Percentiles rank a stretch among this genome's conserved stretches.
Evolutionary conservation across 2,888 invertebrate genomes (phyloP).

Genomic region (Callyntrura guangdongensis): DNA sequence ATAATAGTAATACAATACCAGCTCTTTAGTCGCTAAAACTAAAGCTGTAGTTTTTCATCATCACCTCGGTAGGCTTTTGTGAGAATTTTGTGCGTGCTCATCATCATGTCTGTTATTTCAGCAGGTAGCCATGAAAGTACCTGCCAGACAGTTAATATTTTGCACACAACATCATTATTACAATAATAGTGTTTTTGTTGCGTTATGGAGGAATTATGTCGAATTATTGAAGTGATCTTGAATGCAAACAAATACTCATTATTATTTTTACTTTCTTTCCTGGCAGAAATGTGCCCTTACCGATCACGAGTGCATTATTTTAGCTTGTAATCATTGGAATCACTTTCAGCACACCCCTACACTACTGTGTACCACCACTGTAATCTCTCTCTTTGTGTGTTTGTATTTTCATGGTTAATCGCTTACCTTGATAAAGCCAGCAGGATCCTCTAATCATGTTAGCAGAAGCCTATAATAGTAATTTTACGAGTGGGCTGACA

Average conservation of each 20-base stretch:
- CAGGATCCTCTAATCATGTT: conserved; percentile 56
- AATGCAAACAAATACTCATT: conserved; percentile 36
- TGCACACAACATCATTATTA: conserved; percentile 26
- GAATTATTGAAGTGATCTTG: conserved; percentile 33
- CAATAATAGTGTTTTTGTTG: conserved; percentile 26
- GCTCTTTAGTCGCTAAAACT: not conserved
- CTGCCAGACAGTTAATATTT: conserved; percentile 38
- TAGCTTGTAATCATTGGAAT: too few relatives aligned
- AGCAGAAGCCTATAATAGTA: conserved; percentile 27
- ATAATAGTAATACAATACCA: not conserved
- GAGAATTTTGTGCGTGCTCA: not conserved
- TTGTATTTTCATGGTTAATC: conserved; percentile 70
- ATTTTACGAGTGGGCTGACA: conserved; percentile 66
- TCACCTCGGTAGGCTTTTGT: conserved; percentile 5
- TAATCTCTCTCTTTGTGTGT: not conserved
- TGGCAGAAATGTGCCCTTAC: conserved; percentile 31
- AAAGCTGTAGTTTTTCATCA: conserved; percentile 62
- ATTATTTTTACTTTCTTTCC: conserved; percentile 65
- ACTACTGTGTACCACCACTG: not conserved
- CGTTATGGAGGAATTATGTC: not conserved
- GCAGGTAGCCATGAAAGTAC: conserved; percentile 51
- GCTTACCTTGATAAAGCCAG: conserved; percentile 70
- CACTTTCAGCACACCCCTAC: not conserved
- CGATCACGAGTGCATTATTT: not conserved
- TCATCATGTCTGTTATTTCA: conserved; percentile 32